A percentile compares a stretch with the other conserved stretches of the same genome.
phyloP scores from a whole-genome alignment of 1,140 invertebrate species.

The Drosophila pandora region DNA sequence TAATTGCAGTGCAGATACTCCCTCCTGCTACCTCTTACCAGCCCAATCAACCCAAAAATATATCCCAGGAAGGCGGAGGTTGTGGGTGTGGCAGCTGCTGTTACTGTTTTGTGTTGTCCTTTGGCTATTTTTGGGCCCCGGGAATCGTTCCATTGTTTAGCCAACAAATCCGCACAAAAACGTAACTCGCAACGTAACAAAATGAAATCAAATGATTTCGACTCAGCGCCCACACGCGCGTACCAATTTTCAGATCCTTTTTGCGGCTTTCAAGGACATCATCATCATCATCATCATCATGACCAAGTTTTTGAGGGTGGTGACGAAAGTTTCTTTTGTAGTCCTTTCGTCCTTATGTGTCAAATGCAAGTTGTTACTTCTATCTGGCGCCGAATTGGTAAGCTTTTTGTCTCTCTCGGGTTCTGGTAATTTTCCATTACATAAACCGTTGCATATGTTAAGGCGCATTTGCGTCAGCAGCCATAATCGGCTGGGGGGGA shows the following conservation, averaged over 20 bases:
- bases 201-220: slow-evolving; percentile 43
- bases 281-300: slow-evolving; percentile 10
- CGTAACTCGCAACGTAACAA: slow-evolving; percentile 28
- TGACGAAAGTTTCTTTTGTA: slow-evolving; percentile 41
- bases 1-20: neutral
- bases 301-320: slow-evolving; percentile 12
- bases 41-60: slow-evolving; percentile 27
- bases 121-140: slow-evolving; percentile 37
- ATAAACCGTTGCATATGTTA: slow-evolving; percentile 56
- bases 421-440: slow-evolving; percentile 67
- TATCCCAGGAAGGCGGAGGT: neutral
- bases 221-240: slow-evolving; percentile 20
- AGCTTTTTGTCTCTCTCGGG: slow-evolving; percentile 21
- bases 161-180: slow-evolving; percentile 39
- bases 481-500: neutral
- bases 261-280: slow-evolving; percentile 56
- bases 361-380: slow-evolving; percentile 66
- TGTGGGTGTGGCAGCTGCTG: slow-evolving; percentile 15
- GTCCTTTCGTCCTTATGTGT: slow-evolving; percentile 53
- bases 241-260: slow-evolving; percentile 27
- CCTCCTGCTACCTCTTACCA: slow-evolving; percentile 4
- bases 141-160: slow-evolving; percentile 27
- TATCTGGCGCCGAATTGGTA: slow-evolving; percentile 42
- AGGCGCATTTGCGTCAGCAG: slow-evolving; percentile 61
- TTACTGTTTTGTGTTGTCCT: slow-evolving; percentile 11